These are phyloP conservation scores for Papilio demoleus DNA, from an alignment of 2,888 invertebrate genomes.

Conservation along the genomic window DNA sequence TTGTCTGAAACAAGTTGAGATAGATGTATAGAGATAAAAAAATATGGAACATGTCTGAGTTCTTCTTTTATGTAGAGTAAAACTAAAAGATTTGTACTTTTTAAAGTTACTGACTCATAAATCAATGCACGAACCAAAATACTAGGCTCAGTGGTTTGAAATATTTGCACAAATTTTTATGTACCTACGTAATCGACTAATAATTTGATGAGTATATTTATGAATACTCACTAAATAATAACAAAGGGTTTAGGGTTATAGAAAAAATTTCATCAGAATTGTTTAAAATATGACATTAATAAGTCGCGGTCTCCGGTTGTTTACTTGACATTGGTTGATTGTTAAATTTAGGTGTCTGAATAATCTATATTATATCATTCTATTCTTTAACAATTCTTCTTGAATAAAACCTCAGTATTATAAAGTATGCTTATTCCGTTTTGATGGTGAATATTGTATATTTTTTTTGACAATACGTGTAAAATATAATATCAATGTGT, in stretches of 20 bases:
- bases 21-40: background rate
- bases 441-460: background rate
- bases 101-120: background rate
- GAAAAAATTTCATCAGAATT: too few relatives aligned
- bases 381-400: background rate
- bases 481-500: conserved; percentile 1
- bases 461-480: conserved; percentile 1
- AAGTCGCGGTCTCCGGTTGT: too few relatives aligned
- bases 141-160: background rate
- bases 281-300: too few relatives aligned
- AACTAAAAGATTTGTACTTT: background rate
- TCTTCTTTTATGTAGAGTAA: background rate
- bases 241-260: too few relatives aligned
- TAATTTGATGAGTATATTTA: too few relatives aligned
- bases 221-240: too few relatives aligned
- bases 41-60: background rate
- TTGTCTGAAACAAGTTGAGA: background rate
- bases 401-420: background rate
- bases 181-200: too few relatives aligned
- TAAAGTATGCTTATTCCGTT: background rate
- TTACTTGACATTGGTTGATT: too few relatives aligned
- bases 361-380: too few relatives aligned
- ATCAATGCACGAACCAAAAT: too few relatives aligned
- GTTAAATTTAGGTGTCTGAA: too few relatives aligned
- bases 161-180: background rate